Evolutionary conservation across 2,113 vertebrate genomes (phyloP), one percentile per base, ranked within the genome.

Genomic region (Lycocorax pyrrhopterus): DNA sequence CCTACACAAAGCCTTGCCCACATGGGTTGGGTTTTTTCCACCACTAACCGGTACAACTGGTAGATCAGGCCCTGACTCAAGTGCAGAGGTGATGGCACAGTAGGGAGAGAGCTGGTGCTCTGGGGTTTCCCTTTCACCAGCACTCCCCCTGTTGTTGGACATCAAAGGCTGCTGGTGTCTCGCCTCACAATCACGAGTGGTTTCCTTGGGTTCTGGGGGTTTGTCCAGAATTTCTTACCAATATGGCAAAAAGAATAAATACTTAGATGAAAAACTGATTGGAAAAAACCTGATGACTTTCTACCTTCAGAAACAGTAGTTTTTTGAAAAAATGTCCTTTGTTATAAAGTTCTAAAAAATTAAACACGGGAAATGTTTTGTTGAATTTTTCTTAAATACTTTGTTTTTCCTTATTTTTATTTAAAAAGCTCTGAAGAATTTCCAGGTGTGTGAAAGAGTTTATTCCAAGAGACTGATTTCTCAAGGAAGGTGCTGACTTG

Each of bases 271-370:
- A 90, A 90, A 72, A 9, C 6, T 33, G 47, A 47, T 9, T 49
- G 64, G 13, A 51, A 78, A 90, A 92, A 23, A 7, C 0, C 4
- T 0, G 0, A 27, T 1, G 0, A 21, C 17, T 46, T 92, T 52
- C 35, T 88, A 59, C 30, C 7, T 39, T 60, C 39, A 44, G 60
- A 89, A 55, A 67, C 3, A 0, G 4, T 10, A n/a, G 9, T 3
- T 16, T 58, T 85, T 74, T 39, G 2, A 27, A 68, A 68, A 93
- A 80, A 79, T 12, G 16, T 4, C 5, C 4, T 58, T 64, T 39
- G 8, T 14, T 81, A 69, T 30, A 46, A 47, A 90, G 55, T 23
- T 58, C 16, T n/a, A 62, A 86, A 59, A 56, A 66, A 78, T 6
- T 16, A 56, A 58, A 32, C 3, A 33, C 4, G 17, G 25, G 9